Percentiles rank a stretch among this genome's conserved stretches.
Conservation (phyloP, 2,888 invertebrate species). For the Synergus laeviventris region DNA sequence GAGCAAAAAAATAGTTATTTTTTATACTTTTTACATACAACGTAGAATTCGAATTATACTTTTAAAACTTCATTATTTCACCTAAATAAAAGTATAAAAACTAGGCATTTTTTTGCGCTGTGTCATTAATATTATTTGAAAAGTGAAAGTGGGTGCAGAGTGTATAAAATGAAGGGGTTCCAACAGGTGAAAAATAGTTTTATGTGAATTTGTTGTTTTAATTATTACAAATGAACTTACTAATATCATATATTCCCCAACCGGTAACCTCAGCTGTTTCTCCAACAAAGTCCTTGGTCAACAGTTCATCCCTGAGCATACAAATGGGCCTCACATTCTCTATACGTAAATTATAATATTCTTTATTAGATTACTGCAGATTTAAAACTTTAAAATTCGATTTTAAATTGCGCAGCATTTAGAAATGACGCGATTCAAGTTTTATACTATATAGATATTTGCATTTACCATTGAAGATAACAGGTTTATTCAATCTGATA, state of each 20-base stretch:
- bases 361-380: neutral
- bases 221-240: constrained; percentile 64
- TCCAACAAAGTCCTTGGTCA: constrained; percentile 71
- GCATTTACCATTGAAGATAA: constrained; percentile 66
- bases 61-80: too few species aligned
- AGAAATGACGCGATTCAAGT: neutral
- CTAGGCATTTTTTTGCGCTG: too few species aligned
- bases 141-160: too few species aligned
- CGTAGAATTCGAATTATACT: too few species aligned
- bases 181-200: neutral
- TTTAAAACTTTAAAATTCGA: too few species aligned
- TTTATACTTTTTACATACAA: too few species aligned
- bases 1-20: too few species aligned
- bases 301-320: constrained; percentile 76
- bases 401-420: neutral
- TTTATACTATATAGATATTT: constrained; percentile 38
- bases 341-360: constrained; percentile 46
- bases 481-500: constrained; percentile 66
- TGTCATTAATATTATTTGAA: too few species aligned
- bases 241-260: constrained; percentile 77
- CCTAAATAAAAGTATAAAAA: too few species aligned
- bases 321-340: constrained; percentile 79
- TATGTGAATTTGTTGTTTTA: neutral
- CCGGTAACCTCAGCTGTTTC: constrained; percentile 78
- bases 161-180: too few species aligned